Conservation (phyloP, 2,888 invertebrate species). For the Tortrix viridana region DNA sequence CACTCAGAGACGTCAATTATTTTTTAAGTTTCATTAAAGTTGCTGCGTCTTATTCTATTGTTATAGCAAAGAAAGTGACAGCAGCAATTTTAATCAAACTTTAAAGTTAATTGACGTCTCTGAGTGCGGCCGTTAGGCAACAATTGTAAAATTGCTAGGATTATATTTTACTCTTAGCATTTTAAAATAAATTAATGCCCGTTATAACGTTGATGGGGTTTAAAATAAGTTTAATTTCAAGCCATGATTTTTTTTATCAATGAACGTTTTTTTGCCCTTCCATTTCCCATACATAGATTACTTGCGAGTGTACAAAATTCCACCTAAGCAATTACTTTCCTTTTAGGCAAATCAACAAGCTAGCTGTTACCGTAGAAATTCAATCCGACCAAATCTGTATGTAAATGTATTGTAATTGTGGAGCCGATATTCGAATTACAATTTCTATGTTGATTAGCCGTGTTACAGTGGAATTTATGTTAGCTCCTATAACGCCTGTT, state of each 20-base stretch:
- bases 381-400: slow-evolving; percentile 79
- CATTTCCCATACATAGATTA: slow-evolving; percentile 34
- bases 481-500: slow-evolving; percentile 54
- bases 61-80: too few relatives aligned
- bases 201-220: too few relatives aligned
- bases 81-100: too few relatives aligned
- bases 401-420: slow-evolving; percentile 80
- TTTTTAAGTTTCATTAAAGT: too few relatives aligned
- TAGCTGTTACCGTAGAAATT: slow-evolving; percentile 68
- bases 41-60: too few relatives aligned
- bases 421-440: slow-evolving; percentile 75
- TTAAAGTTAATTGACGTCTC: too few relatives aligned
- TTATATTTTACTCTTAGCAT: background rate
- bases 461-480: slow-evolving; percentile 66
- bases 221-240: background rate
- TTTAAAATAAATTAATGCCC: background rate
- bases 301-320: slow-evolving; percentile 60
- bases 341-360: slow-evolving; percentile 81
- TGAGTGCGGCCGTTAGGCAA: too few relatives aligned
- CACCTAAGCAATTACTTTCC: slow-evolving; percentile 73
- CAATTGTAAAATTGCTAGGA: background rate
- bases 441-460: slow-evolving; percentile 73
- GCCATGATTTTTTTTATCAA: slow-evolving; percentile 12
- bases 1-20: too few relatives aligned
- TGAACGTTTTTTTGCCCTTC: slow-evolving; percentile 30